Evolutionary conservation across 2,113 vertebrate species (phyloP).

Genomic region (Hippoglossus stenolepis): DNA sequence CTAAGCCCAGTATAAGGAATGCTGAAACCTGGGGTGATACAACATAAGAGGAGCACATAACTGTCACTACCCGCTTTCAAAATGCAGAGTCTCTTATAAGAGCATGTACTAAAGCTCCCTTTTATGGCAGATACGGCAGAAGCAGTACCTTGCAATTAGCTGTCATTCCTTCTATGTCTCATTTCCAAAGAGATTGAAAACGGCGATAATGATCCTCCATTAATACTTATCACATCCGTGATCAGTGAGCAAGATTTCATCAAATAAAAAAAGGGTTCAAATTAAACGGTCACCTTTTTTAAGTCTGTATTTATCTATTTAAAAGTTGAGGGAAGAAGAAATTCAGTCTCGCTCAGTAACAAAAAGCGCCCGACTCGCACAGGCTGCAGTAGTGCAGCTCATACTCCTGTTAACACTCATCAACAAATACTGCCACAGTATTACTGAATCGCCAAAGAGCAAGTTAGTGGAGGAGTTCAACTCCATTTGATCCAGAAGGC

Average conservation of each 20-base stretch:
- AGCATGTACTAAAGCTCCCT: constrained; percentile 52
- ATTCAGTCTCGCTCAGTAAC: background rate
- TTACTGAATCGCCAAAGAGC: background rate
- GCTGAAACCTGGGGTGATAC: constrained; percentile 51
- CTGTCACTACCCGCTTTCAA: constrained; percentile 61
- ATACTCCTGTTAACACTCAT: background rate
- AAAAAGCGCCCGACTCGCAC: background rate
- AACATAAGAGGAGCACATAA: constrained; percentile 61
- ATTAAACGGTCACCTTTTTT: constrained; percentile 42
- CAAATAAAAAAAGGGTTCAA: constrained; percentile 21
- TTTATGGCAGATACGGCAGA: constrained; percentile 62
- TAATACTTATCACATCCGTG: constrained; percentile 60
- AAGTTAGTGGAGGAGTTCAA: background rate
- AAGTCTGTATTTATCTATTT: constrained; percentile 13
- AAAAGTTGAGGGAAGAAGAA: constrained; percentile 14
- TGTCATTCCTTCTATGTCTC: constrained; percentile 65
- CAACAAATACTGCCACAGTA: background rate
- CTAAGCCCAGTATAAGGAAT: constrained; percentile 43
- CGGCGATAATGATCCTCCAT: constrained; percentile 67
- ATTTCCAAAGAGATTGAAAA: constrained; percentile 65
- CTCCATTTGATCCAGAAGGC: background rate
- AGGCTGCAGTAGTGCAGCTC: background rate
- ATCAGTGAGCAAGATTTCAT: constrained; percentile 61
- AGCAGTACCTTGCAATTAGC: constrained; percentile 67
- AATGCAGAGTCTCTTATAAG: constrained; percentile 69